Conservation (phyloP, 2,113 vertebrate genomes). For the Tor tambroides region DNA sequence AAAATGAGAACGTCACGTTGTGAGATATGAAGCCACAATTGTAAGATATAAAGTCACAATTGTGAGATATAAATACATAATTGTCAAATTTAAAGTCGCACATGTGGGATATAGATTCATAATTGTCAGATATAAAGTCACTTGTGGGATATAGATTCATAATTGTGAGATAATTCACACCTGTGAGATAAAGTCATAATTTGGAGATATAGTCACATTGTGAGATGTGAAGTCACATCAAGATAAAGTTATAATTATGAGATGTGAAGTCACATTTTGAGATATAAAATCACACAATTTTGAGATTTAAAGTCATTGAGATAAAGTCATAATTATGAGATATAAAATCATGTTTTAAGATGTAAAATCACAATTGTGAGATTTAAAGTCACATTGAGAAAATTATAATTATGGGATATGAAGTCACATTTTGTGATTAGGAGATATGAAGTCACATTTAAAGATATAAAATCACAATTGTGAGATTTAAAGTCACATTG, state of each 20-base stretch:
- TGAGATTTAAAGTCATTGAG: not conserved
- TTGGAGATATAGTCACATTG: not conserved
- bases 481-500: not conserved
- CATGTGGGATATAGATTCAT: not conserved
- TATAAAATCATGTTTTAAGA: not conserved
- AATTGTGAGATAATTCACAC: not conserved
- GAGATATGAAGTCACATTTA: not conserved
- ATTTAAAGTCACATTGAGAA: not conserved
- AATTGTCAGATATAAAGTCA: not conserved
- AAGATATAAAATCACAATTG: too few relatives aligned
- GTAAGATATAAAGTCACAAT: not conserved
- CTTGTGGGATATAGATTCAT: too few relatives aligned
- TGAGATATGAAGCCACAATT: not conserved
- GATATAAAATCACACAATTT: not conserved
- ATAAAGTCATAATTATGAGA: not conserved
- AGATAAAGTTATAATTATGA: not conserved
- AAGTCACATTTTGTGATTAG: not conserved
- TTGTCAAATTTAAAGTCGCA: not conserved
- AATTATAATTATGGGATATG: not conserved
- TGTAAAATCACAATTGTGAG: not conserved
- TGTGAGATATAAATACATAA: not conserved
- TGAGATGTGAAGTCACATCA: too few relatives aligned
- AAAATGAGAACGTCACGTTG: not conserved
- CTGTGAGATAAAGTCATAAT: not conserved
- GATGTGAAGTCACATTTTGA: not conserved